Evolutionary conservation across 2,113 vertebrate genomes (phyloP), one percentile per base, ranked within the genome.

Genomic region (Ornithorhynchus anatinus): DNA sequence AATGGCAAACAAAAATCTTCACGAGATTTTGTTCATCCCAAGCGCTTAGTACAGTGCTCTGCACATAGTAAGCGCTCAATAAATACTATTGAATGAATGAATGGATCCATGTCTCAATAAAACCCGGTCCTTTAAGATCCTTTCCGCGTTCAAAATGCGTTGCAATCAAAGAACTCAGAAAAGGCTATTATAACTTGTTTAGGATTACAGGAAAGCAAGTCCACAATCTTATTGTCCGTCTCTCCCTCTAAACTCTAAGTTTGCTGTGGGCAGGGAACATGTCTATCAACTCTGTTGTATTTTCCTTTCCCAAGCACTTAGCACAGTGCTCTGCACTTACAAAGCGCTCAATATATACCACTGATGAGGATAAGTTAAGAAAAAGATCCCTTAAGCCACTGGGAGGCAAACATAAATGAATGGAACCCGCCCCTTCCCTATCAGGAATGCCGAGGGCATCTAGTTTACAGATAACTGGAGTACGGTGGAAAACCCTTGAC

Each of bases 151-250:
- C 20, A 52, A 75, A 59, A 14, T 1, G 0, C n/a, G 39, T 36
- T 7, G 37, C 60, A 71, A 58, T 79, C 44, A 45, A 54, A 85
- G 84, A 53, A 38, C 38, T 27, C 33, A 15, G 11, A 51, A 69
- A 75, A 71, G 77, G 42, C 69, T 67, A 73, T 77, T 37, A 35
- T 19, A 59, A 5, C 65, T 50, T 35, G 79, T 80, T 44, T 3
- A 71, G 66, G 63, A 82, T 81, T 76, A 62, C 59, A 81, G 72
- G 62, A 66, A 72, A 38, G 63, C 76, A 79, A 86, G 66, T 6
- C 38, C n/a, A n/a, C n/a, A n/a, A n/a, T n/a, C n/a, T n/a, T n/a
- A n/a, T n/a, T n/a, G n/a, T n/a, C n/a, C n/a, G n/a, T n/a, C n/a
- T n/a, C n/a, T n/a, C n/a, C n/a, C n/a, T n/a, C n/a, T n/a, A n/a